These are phyloP conservation scores for Danio aesculapii DNA, from an alignment of 2,797 vertebrate species.

Conservation along the genomic window DNA sequence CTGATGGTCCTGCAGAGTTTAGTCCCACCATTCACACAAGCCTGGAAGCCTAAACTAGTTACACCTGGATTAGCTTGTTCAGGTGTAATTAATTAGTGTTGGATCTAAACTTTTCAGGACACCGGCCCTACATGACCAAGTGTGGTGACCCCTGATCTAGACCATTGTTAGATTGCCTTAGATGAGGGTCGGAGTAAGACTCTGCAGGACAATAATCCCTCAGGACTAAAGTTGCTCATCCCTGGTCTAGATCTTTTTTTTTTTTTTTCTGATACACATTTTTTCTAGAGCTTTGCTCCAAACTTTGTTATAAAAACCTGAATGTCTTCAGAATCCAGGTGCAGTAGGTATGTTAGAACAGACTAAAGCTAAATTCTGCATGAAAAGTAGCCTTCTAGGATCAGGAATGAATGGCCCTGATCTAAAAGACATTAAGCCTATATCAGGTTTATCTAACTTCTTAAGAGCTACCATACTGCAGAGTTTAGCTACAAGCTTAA, in stretches of 20 bases:
- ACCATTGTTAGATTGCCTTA: no score
- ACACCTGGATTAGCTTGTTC: not conserved
- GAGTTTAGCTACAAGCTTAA: not conserved
- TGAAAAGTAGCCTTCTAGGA: no score
- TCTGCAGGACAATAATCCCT: not conserved
- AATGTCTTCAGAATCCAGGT: not conserved
- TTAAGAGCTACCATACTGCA: not conserved
- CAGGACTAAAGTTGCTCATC: not conserved
- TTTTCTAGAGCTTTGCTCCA: not conserved
- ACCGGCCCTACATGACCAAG: no score
- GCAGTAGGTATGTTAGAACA: not conserved
- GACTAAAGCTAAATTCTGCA: not conserved
- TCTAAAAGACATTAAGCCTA: no score
- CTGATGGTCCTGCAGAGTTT: not conserved
- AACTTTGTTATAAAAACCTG: not conserved
- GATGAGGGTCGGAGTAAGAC: no score
- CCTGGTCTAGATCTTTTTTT: not conserved
- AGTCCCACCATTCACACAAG: not conserved
- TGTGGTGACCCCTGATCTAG: no score
- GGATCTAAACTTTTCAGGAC: not conserved
- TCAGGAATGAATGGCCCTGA: not conserved
- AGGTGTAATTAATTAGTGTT: not conserved
- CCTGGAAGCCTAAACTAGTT: no score
- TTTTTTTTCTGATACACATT: not conserved
- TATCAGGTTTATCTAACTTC: not conserved